These are phyloP conservation scores for Petrocephalus sullivani DNA, from an alignment of 2,797 vertebrate genomes.

Conservation along the genomic window DNA sequence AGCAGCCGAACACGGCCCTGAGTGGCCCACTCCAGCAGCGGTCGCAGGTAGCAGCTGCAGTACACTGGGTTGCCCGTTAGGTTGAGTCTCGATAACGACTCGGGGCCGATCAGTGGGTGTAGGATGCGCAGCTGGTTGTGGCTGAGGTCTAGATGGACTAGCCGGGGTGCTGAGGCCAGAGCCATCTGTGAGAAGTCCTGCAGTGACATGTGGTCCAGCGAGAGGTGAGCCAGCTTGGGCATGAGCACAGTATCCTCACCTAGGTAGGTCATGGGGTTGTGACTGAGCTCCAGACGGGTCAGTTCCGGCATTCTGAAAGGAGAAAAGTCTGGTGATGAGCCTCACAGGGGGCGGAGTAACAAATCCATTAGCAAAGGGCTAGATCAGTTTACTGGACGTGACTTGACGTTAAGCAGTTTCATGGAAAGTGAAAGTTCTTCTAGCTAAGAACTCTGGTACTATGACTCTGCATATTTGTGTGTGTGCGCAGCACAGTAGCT, in stretches of 20 bases:
- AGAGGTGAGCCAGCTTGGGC: constrained; percentile 76
- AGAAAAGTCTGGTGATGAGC: not conserved
- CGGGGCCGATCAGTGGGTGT: constrained; percentile 64
- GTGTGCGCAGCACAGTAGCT: not conserved
- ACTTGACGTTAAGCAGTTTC: not conserved
- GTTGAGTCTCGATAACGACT: constrained; percentile 65
- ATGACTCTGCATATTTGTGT: not conserved
- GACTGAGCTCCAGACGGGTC: constrained; percentile 75
- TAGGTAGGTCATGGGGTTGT: constrained; percentile 84
- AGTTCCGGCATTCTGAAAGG: constrained; percentile 60
- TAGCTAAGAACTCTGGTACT: not conserved
- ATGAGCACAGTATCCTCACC: constrained; percentile 76
- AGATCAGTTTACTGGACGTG: not conserved
- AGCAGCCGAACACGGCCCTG: constrained; percentile 59
- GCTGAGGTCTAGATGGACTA: constrained; percentile 73
- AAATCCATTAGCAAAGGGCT: not conserved
- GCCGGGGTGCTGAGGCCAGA: constrained; percentile 67
- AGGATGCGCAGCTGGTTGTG: constrained; percentile 78
- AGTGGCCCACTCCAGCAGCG: constrained; percentile 73
- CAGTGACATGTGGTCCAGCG: constrained; percentile 77
- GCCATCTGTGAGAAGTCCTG: constrained; percentile 76
- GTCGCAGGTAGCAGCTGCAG: constrained; percentile 80
- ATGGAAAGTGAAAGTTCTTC: not conserved
- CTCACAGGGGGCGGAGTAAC: not conserved
- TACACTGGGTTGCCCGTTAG: constrained; percentile 78